These are phyloP conservation scores for Festucalex cinctus DNA, from an alignment of 2,113 vertebrate species.

Conservation along the genomic window DNA sequence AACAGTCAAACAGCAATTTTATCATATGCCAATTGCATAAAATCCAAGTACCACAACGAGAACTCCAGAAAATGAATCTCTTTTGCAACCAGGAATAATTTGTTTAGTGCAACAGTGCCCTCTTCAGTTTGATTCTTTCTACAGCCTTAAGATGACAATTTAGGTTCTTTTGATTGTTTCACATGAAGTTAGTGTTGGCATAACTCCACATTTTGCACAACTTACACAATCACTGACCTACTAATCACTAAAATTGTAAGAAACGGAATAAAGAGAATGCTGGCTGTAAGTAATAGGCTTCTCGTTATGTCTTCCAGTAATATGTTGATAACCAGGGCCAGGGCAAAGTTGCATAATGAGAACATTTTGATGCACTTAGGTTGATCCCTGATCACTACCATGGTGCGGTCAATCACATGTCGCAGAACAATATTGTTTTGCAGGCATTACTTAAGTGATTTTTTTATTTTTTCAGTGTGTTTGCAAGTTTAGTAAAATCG, in stretches of 20 bases:
- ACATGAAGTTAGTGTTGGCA: background rate
- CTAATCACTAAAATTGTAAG: conserved; percentile 42
- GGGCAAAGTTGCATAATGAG: conserved; percentile 8
- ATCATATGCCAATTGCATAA: no score
- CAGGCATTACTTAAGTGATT: conserved; percentile 1
- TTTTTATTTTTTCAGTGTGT: background rate
- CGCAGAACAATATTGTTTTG: background rate
- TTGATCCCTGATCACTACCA: background rate
- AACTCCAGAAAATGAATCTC: no score
- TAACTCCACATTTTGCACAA: conserved; percentile 2
- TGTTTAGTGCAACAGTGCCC: conserved; percentile 17
- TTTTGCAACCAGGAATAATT: no score
- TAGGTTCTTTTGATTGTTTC: background rate
- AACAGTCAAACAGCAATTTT: no score
- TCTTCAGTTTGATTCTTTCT: conserved; percentile 25
- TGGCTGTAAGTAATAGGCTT: background rate
- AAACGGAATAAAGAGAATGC: conserved; percentile 9
- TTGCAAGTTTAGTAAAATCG: background rate
- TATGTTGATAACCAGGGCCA: background rate
- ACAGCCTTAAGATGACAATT: conserved; percentile 2
- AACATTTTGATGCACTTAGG: background rate
- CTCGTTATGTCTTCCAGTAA: conserved; percentile 10
- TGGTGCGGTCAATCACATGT: background rate
- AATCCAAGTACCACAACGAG: no score
- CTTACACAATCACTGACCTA: conserved; percentile 17